Conservation (phyloP, 1,140 invertebrate species). For the Drosophila arizonae region DNA sequence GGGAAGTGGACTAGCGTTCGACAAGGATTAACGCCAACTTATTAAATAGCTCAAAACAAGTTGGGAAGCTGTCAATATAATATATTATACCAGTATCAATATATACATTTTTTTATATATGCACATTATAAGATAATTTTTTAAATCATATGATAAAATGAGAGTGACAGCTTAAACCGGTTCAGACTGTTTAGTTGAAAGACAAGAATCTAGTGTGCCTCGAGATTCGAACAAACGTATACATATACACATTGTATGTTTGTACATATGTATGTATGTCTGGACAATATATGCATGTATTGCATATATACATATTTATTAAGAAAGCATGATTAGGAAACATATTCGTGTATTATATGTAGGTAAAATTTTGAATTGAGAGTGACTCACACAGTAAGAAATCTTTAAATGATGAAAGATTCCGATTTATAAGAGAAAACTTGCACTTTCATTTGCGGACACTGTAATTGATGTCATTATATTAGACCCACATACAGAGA, state of each 20-base stretch:
- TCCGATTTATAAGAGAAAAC: too few relatives aligned
- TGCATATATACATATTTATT: too few relatives aligned
- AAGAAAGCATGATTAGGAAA: too few relatives aligned
- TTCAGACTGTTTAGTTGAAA: neutral
- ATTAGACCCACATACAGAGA: too few relatives aligned
- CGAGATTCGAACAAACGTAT: neutral
- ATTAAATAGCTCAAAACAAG: neutral
- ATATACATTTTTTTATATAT: neutral
- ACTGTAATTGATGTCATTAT: too few relatives aligned
- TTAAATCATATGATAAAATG: slow-evolving; percentile 5
- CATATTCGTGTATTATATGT: too few relatives aligned
- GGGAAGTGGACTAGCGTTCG: neutral
- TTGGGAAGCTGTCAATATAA: neutral
- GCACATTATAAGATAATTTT: neutral
- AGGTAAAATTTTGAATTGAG: too few relatives aligned
- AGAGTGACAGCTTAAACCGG: slow-evolving; percentile 2
- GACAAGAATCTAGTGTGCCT: neutral
- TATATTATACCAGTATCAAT: neutral
- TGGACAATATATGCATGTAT: neutral
- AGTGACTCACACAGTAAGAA: too few relatives aligned
- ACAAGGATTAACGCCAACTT: neutral
- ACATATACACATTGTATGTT: too few relatives aligned
- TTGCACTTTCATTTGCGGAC: too few relatives aligned
- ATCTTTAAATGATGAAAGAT: too few relatives aligned
- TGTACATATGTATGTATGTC: too few relatives aligned